Conservation (phyloP, 2,113 vertebrate species). For the Xiphophorus hellerii region DNA sequence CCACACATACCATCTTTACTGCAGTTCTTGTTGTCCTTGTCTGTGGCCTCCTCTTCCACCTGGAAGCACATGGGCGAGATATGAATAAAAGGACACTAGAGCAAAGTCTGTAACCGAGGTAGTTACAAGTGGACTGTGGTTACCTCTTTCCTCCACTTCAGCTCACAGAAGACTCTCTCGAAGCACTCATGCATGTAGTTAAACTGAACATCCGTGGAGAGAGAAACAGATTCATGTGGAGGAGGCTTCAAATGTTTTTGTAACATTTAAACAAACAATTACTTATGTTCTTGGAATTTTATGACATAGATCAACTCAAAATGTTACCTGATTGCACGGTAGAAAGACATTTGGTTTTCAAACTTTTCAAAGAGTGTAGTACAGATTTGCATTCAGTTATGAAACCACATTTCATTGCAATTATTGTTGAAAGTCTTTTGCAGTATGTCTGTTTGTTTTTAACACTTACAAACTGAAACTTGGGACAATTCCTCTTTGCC, state of each 20-base stretch:
- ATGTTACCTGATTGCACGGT: not conserved
- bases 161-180: constrained; percentile 96
- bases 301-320: not conserved
- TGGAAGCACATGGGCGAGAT: constrained; percentile 48
- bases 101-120: not conserved
- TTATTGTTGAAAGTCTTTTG: too few relatives aligned
- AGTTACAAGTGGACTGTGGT: not conserved
- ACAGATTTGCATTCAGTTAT: not conserved
- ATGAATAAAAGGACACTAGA: not conserved
- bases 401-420: not conserved
- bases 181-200: constrained; percentile 99
- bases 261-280: too few relatives aligned
- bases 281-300: not conserved
- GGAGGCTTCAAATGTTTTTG: not conserved
- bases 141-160: constrained; percentile 98
- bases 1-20: constrained; percentile 87
- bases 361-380: too few relatives aligned
- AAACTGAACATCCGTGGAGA: constrained; percentile 79
- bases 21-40: constrained; percentile 88
- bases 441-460: not conserved
- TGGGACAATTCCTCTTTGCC: not conserved
- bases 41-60: constrained; percentile 86
- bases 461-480: too few relatives aligned
- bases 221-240: constrained; percentile 9
- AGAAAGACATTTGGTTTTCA: not conserved